A percentile compares a stretch with the other conserved stretches of the same genome.
Conservation (phyloP, 2,888 invertebrate species). For the Synergus japonicus region DNA sequence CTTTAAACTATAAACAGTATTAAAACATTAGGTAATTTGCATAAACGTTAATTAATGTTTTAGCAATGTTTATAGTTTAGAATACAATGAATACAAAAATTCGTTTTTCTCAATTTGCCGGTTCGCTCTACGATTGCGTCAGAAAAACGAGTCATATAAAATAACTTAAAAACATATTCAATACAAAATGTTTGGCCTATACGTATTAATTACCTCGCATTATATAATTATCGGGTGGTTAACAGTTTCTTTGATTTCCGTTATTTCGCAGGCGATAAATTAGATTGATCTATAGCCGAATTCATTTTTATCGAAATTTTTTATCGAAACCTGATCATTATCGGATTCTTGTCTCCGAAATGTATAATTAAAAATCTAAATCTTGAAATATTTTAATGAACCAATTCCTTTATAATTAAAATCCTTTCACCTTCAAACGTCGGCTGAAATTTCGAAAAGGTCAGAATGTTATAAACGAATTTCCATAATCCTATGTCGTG, state of each 20-base stretch:
- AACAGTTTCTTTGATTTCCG: neutral
- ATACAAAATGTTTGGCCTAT: neutral
- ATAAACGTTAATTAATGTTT: too few species aligned
- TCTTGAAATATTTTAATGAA: slow-evolving; percentile 2
- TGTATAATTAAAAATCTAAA: slow-evolving; percentile 7
- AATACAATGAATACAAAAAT: too few species aligned
- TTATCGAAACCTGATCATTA: neutral
- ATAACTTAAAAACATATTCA: neutral
- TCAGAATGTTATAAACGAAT: slow-evolving; percentile 7
- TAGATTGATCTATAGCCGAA: neutral
- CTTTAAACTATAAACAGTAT: too few species aligned
- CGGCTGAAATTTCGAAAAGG: neutral
- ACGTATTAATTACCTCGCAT: neutral
- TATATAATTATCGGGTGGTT: neutral
- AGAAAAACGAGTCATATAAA: neutral
- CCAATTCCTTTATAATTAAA: slow-evolving; percentile 16
- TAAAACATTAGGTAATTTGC: too few species aligned
- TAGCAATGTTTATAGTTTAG: too few species aligned
- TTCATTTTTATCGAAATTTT: neutral
- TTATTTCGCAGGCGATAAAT: neutral
- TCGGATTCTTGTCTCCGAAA: neutral
- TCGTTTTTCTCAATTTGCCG: too few species aligned
- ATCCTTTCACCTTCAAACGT: slow-evolving; percentile 24
- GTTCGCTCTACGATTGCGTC: neutral
- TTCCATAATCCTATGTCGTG: slow-evolving; percentile 18